Evolutionary conservation across 2,888 invertebrate species (phyloP).

Genomic region (Hyposoter didymator): DNA sequence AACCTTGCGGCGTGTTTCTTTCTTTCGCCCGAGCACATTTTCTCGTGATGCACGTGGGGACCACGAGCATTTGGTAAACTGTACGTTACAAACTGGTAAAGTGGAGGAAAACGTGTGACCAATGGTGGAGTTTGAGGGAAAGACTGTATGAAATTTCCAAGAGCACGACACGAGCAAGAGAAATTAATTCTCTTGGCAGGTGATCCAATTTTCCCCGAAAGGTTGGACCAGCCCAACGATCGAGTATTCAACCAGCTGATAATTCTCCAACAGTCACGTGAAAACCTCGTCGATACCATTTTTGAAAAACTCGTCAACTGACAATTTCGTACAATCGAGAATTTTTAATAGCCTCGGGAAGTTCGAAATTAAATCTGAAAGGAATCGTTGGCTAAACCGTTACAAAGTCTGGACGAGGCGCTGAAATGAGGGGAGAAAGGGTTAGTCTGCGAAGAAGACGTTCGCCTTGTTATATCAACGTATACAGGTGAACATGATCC

Average conservation of each 20-base stretch:
- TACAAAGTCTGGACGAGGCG: background rate
- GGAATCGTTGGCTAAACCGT: constrained; percentile 9
- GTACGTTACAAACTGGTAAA: constrained; percentile 52
- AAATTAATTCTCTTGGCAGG: constrained; percentile 19
- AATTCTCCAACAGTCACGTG: background rate
- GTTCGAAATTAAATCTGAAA: background rate
- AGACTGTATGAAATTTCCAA: background rate
- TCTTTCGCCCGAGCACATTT: constrained; percentile 26
- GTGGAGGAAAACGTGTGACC: constrained; percentile 33
- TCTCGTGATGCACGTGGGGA: constrained; percentile 56
- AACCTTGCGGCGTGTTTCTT: constrained; percentile 61
- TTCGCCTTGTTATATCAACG: constrained; percentile 2
- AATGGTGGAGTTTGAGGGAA: constrained; percentile 24
- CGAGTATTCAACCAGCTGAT: background rate
- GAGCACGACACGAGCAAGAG: constrained; percentile 2
- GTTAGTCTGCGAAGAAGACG: constrained; percentile 37
- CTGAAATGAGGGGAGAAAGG: constrained; percentile 8
- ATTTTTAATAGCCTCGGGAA: background rate
- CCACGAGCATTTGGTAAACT: constrained; percentile 52
- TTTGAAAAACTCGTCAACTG: background rate
- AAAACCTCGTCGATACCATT: background rate
- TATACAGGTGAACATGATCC: constrained; percentile 40
- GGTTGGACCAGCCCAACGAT: background rate
- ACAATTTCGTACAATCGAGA: background rate
- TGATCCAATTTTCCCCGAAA: constrained; percentile 18